Evolutionary conservation across 30 jellyfish, hydroid and myxozoan species (phyloP).

Genomic region (Chrysaora quinquecirrha): DNA sequence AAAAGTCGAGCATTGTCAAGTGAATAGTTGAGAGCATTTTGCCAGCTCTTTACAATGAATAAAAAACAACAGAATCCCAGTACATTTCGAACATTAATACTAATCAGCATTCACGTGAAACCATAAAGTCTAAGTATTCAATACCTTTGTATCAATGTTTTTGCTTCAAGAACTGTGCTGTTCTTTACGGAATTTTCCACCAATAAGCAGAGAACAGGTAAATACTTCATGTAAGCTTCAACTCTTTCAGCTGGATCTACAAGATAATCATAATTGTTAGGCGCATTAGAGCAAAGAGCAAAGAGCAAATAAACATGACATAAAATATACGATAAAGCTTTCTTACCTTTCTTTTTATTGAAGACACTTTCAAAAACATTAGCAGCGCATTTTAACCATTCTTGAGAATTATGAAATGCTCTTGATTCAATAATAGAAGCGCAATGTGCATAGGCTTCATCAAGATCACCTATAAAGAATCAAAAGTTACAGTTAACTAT

Average conservation of each 20-base stretch:
- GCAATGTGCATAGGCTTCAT: conserved; percentile 83
- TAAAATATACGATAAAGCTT: too few species aligned
- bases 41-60: too few species aligned
- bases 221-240: conserved; percentile 32
- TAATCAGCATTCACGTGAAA: too few species aligned
- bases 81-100: too few species aligned
- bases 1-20: too few species aligned
- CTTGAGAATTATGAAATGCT: conserved; percentile 57
- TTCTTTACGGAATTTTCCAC: conserved; percentile 8
- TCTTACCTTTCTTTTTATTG: conserved; percentile 31
- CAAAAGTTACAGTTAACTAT: too few species aligned
- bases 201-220: conserved; percentile 31
- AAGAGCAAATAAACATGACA: too few species aligned
- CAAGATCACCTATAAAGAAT: conserved; percentile 47
- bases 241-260: conserved; percentile 29
- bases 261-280: too few species aligned
- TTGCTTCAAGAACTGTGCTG: conserved; percentile 1
- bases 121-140: too few species aligned
- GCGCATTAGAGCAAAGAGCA: too few species aligned
- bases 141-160: conserved; percentile 33
- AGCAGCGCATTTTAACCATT: conserved; percentile 73
- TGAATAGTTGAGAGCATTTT: too few species aligned
- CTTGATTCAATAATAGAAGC: conserved; percentile 56
- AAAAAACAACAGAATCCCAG: too few species aligned
- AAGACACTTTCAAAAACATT: conserved; percentile 57